Evolutionary conservation across 64 coral and sea anemone species (phyloP).

Genomic region (Orbicella faveolata): DNA sequence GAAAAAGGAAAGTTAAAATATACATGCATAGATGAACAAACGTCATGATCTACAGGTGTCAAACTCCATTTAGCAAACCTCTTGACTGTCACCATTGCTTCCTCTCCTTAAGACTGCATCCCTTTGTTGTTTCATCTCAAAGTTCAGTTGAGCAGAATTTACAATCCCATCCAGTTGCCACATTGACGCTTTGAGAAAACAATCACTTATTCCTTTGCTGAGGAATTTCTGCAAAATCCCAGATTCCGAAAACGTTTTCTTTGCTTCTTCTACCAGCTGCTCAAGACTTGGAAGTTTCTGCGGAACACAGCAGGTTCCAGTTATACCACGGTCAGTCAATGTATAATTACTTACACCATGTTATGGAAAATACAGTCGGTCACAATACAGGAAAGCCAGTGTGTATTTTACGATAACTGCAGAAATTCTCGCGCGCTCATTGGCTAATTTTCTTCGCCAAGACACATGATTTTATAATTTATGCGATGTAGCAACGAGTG

Average conservation of each 20-base stretch:
- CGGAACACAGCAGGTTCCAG: background rate
- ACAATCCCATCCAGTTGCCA: background rate
- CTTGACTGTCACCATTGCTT: background rate
- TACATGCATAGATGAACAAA: too few relatives aligned
- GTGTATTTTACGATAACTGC: too few relatives aligned
- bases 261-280: constrained; percentile 21
- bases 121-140: constrained; percentile 11
- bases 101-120: constrained; percentile 3
- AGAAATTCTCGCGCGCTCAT: too few relatives aligned
- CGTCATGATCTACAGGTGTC: background rate
- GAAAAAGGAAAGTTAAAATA: too few relatives aligned
- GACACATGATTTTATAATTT: too few relatives aligned
- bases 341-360: too few relatives aligned
- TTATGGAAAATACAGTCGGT: too few relatives aligned
- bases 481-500: too few relatives aligned
- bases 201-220: constrained; percentile 37
- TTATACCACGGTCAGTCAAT: too few relatives aligned
- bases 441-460: too few relatives aligned
- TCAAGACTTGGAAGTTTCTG: constrained; percentile 42
- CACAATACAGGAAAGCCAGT: too few relatives aligned
- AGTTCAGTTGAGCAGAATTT: background rate
- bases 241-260: constrained; percentile 24
- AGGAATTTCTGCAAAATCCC: background rate
- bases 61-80: background rate
- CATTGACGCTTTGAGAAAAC: constrained; percentile 41